phyloP scores from a whole-genome alignment of 37 sponge, comb jelly and placozoan species.

The Mnemiopsis leidyi region DNA sequence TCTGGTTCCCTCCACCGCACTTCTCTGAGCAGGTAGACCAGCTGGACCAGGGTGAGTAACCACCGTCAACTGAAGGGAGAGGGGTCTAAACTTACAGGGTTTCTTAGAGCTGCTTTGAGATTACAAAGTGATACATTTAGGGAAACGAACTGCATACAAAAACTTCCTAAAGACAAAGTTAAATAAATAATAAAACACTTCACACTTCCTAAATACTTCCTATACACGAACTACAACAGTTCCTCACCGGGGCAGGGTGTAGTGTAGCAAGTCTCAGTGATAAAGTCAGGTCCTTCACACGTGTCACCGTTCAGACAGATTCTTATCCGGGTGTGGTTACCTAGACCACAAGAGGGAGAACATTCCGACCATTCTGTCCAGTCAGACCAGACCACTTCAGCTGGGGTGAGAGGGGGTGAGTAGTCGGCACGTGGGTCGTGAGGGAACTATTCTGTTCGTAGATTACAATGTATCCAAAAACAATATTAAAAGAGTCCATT shows the following conservation, averaged over 20 bases:
- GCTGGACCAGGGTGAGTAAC: neutral
- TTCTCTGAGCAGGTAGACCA: slow-evolving; percentile 32
- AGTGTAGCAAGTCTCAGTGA: slow-evolving; percentile 38
- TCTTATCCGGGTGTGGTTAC: slow-evolving; percentile 51
- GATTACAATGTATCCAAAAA: no score
- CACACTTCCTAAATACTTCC: no score
- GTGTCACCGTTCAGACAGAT: neutral
- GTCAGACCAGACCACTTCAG: neutral
- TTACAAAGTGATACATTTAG: neutral
- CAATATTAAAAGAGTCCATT: no score
- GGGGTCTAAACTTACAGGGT: neutral
- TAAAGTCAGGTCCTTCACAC: neutral
- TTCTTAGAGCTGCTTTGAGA: no score
- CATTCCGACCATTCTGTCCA: slow-evolving; percentile 39
- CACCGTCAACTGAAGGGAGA: slow-evolving; percentile 9
- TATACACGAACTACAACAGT: no score
- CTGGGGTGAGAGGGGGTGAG: slow-evolving; percentile 5
- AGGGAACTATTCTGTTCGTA: no score
- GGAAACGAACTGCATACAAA: neutral
- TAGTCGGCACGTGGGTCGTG: no score
- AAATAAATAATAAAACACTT: no score
- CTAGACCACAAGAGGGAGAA: slow-evolving; percentile 51
- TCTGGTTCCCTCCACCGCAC: slow-evolving; percentile 28
- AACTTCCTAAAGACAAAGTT: no score
- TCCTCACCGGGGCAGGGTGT: slow-evolving; percentile 16